Evolutionary conservation across 2,888 invertebrate genomes (phyloP).

Genomic region (Subacronicta megacephala): DNA sequence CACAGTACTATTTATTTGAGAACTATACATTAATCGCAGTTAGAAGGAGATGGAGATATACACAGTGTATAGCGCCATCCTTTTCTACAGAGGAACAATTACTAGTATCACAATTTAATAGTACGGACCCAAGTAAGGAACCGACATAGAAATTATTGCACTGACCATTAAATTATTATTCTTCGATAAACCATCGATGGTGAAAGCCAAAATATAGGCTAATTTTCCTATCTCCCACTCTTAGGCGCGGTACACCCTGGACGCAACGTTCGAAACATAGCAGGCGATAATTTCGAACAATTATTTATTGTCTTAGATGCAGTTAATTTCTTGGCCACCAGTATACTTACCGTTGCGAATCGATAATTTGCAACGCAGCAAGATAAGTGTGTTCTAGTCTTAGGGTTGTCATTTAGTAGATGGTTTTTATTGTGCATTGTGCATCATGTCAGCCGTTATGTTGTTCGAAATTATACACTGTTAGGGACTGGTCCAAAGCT

Average conservation of each 20-base stretch:
- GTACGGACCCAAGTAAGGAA: neutral
- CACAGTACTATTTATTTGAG: neutral
- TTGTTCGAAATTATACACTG: slow-evolving; percentile 1
- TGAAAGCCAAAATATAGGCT: slow-evolving; percentile 39
- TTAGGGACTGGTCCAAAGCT: neutral
- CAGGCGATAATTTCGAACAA: slow-evolving; percentile 68
- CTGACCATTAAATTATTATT: slow-evolving; percentile 41
- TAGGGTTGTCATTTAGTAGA: slow-evolving; percentile 36
- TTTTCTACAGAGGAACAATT: neutral
- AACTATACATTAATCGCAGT: neutral
- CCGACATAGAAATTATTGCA: slow-evolving; percentile 16
- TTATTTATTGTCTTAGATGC: slow-evolving; percentile 69
- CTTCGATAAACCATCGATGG: slow-evolving; percentile 33
- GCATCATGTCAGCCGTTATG: neutral
- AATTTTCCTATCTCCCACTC: slow-evolving; percentile 30
- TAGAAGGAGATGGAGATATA: neutral
- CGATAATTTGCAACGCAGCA: slow-evolving; percentile 55
- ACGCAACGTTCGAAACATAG: slow-evolving; percentile 15
- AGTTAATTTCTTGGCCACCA: slow-evolving; percentile 63
- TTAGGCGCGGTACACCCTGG: slow-evolving; percentile 26
- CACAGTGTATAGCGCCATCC: neutral
- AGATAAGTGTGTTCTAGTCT: slow-evolving; percentile 44
- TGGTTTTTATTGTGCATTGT: neutral
- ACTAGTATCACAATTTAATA: neutral
- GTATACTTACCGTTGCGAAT: slow-evolving; percentile 60